phyloP scores from a whole-genome alignment of 1,140 invertebrate species.

The Druon quercuslanigerum region DNA sequence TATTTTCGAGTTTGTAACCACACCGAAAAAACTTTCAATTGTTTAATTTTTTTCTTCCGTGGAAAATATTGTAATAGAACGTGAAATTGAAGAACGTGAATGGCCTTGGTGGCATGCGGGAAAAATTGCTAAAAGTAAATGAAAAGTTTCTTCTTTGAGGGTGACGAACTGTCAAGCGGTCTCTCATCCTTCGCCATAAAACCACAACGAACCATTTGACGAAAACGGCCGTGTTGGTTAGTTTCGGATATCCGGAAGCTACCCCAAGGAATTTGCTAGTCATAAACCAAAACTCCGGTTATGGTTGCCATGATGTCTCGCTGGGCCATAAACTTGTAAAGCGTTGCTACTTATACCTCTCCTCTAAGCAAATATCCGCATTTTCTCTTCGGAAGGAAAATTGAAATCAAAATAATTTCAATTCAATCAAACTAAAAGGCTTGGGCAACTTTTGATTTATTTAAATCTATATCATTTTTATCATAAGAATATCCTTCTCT shows the following conservation, averaged over 20 bases:
- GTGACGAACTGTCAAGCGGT: background rate
- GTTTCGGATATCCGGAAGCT: conserved; percentile 1
- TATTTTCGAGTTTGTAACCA: too few relatives aligned
- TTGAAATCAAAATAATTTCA: too few relatives aligned
- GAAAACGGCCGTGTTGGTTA: conserved; percentile 12
- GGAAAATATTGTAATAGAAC: too few relatives aligned
- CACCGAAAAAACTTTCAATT: too few relatives aligned
- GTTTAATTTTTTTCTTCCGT: too few relatives aligned
- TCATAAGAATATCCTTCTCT: too few relatives aligned
- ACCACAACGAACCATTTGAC: conserved; percentile 5
- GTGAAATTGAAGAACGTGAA: too few relatives aligned
- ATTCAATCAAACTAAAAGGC: too few relatives aligned
- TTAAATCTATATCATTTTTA: too few relatives aligned
- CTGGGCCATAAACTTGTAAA: conserved; percentile 24
- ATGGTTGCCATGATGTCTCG: conserved; percentile 21
- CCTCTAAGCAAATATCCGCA: background rate
- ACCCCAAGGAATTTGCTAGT: background rate
- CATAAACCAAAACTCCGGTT: conserved; percentile 23
- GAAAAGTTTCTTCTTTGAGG: background rate
- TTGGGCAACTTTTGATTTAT: too few relatives aligned
- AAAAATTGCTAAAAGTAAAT: background rate
- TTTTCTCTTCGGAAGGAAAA: background rate
- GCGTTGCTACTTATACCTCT: background rate
- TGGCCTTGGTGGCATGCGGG: too few relatives aligned
- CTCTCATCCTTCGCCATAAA: conserved; percentile 2